phyloP scores from a whole-genome alignment of 2,113 vertebrate species.

The Elephas maximus region DNA sequence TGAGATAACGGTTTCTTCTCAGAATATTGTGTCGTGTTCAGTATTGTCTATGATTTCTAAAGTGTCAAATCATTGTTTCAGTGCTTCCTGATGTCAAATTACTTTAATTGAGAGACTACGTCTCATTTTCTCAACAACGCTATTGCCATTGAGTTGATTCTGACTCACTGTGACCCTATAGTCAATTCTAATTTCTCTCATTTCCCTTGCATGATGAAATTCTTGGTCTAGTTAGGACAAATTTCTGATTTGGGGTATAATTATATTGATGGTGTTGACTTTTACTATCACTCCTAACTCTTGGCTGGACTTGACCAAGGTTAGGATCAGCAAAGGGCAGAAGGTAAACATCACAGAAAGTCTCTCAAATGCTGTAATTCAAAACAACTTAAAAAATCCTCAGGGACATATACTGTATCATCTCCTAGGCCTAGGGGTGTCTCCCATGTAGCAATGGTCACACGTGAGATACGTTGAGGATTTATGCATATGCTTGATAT shows the following conservation, averaged over 20 bases:
- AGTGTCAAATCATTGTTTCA: neutral
- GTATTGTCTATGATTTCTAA: conserved; percentile 39
- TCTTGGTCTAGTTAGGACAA: neutral
- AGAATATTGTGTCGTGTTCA: conserved; percentile 6
- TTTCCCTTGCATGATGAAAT: neutral
- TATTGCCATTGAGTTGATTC: too few relatives aligned
- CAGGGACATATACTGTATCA: neutral
- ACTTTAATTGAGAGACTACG: conserved; percentile 38
- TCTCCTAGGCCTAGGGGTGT: neutral
- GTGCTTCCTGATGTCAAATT: neutral
- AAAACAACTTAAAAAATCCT: neutral
- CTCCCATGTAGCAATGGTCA: neutral
- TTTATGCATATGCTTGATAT: neutral
- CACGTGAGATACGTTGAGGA: neutral
- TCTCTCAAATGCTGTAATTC: neutral
- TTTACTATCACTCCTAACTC: neutral
- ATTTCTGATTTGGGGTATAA: neutral
- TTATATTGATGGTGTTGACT: neutral
- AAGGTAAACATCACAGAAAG: neutral
- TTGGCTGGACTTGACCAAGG: neutral
- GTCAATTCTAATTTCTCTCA: neutral
- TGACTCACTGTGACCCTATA: too few relatives aligned
- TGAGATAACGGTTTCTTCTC: neutral
- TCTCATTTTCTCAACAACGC: conserved; percentile 17
- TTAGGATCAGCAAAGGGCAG: neutral